Evolutionary conservation across 2,113 vertebrate genomes (phyloP).

Genomic region (Silurus glanis): DNA sequence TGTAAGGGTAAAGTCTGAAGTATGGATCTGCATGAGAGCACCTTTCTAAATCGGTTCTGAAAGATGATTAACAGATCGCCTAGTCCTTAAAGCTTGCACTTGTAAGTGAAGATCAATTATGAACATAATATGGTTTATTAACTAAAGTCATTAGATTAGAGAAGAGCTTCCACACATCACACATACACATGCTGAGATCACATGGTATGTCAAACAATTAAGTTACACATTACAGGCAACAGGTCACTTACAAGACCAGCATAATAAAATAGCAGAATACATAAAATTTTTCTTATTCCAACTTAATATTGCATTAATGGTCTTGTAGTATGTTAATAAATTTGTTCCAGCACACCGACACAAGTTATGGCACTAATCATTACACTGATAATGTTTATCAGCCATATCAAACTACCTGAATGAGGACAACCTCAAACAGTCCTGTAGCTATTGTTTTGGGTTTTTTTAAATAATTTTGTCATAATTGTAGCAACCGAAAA

Average conservation of each 20-base stretch:
- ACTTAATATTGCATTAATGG: constrained; percentile 5
- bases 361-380: constrained; percentile 41
- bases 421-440: constrained; percentile 35
- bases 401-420: constrained; percentile 38
- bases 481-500: constrained; percentile 46
- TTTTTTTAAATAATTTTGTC: background rate
- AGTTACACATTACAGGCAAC: background rate
- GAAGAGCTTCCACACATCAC: constrained; percentile 18
- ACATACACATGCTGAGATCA: constrained; percentile 26
- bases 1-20: background rate
- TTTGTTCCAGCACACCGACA: constrained; percentile 35
- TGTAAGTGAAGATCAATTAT: background rate
- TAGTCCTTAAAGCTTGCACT: constrained; percentile 19
- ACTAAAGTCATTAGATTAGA: constrained; percentile 17
- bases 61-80: background rate
- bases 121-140: constrained; percentile 31
- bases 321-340: constrained; percentile 23
- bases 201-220: constrained; percentile 3
- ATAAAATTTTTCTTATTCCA: background rate
- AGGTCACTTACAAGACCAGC: background rate
- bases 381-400: constrained; percentile 32
- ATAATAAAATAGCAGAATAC: background rate
- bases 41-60: background rate
- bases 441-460: background rate
- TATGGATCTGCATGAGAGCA: background rate